A percentile compares a stretch with the other conserved stretches of the same genome.
phyloP scores from a whole-genome alignment of 2,797 vertebrate genomes.

The Hoplostethus mediterraneus region DNA sequence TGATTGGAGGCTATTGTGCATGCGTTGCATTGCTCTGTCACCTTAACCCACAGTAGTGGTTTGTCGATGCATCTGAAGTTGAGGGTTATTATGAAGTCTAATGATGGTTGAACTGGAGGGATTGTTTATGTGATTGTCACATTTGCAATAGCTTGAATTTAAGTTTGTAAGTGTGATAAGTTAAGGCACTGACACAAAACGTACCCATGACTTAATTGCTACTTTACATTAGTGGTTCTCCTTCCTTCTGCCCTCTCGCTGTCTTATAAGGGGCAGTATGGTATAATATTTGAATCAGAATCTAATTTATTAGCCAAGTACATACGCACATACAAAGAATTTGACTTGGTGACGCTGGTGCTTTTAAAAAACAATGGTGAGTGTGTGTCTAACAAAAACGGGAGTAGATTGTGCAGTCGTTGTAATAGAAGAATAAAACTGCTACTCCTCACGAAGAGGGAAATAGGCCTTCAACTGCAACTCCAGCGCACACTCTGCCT shows the following conservation, averaged over 20 bases:
- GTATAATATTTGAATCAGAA: background rate
- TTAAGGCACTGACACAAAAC: background rate
- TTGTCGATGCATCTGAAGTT: background rate
- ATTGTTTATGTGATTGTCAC: background rate
- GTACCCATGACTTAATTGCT: no score
- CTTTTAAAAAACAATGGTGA: background rate
- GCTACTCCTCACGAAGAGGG: constrained; percentile 26
- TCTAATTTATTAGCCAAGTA: no score
- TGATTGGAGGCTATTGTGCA: constrained; percentile 2
- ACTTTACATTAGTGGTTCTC: constrained; percentile 1
- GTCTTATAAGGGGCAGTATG: constrained; percentile 16
- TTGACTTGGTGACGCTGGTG: no score
- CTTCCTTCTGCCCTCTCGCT: constrained; percentile 3
- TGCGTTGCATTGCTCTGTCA: background rate
- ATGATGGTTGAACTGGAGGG: background rate
- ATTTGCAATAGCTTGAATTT: background rate
- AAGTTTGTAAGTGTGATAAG: background rate
- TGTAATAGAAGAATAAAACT: constrained; percentile 26
- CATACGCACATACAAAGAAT: no score
- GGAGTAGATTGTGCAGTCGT: constrained; percentile 17
- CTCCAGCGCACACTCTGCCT: constrained; percentile 64
- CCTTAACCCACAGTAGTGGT: background rate
- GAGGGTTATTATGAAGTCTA: background rate
- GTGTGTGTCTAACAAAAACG: constrained; percentile 17
- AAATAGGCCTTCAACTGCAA: constrained; percentile 44